Base-by-base conservation (phyloP, 2,797 vertebrate genomes). In the Atherinosoma microstoma region DNA sequence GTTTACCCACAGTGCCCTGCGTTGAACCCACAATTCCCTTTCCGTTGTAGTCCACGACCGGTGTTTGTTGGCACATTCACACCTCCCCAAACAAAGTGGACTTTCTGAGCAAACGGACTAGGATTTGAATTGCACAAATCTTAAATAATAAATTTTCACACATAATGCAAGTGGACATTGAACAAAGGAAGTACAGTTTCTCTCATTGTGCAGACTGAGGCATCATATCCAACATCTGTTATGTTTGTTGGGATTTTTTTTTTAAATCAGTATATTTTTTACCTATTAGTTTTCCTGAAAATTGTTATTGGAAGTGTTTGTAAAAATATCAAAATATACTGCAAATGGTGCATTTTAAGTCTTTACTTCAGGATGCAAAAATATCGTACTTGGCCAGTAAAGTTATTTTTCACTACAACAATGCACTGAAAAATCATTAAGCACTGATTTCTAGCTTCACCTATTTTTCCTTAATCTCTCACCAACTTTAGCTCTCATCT, bases 401-500 rank as follows among this genome's bases (percentile, higher is more conserved):
- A 54, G 30, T 30, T 35, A 30, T 42, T 36, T 59, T 8, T 32
- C 29, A n/a, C 1, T 69, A 49, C 73, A 82, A 75, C 82, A 64
- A 58, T 29, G 57, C 69, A 57, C n/a, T 58, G 63, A 70, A 75
- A 49, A 58, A 75, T 22, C 6, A 45, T 20, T 62, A 75, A 66
- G 42, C 34, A n/a, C 56, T 38, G 24, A 69, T 61, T 42, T 59
- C 35, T 61, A 8, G 49, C 64, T 67, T 77, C 27, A 51, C 66
- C 38, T 64, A 4, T 34, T 45, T 12, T 61, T 2, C 30, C 40
- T 40, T 70, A 59, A 15, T 82, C 53, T 78, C 51, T 76, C 45
- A 58, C 40, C 3, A 56, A 70, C 29, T 67, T 34, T 30, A 60
- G n/a, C 76, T 79, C 86, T 76, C 35, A 70, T 86, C 64, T 53